Evolutionary conservation across 2,888 invertebrate genomes (phyloP), one percentile per base, ranked within the genome.

Genomic region (Charanyca ferruginea): DNA sequence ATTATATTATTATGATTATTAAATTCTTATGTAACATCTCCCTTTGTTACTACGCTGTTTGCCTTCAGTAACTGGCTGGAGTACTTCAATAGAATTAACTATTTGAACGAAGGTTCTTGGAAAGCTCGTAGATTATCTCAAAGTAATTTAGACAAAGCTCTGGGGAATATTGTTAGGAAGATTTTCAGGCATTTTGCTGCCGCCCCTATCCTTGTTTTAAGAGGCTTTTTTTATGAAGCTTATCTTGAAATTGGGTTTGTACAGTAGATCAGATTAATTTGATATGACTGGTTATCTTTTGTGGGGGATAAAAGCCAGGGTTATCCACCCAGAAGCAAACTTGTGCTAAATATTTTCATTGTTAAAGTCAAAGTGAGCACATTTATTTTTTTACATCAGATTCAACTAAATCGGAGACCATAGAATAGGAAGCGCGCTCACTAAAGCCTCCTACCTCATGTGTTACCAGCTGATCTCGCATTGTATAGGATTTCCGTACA

Each of bases 111-210:
- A 25, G 6, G 16, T 38, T 28, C 49, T 67, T 51, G 20, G 20
- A n/a, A 44, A 76, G 47, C 47, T 41, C 38, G 53, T 58, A 51
- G 54, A 63, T 73, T 55, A 59, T 69, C 49, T 75, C 22, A 58
- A 64, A 73, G 75, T 62, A 23, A 58, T 51, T 75, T 67, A 44
- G 32, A 38, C 35, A 57, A 70, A 57, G 48, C 48, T 48, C 20
- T 11, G 2, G 44, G 52, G 57, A 64, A 44, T 41, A 8, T 47
- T 35, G 41, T 62, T 20, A 22, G 47, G n/a, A 32, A 8, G 20
- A 7, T 42, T 62, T 42, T 66, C 44, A n/a, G 3, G n/a, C 25
- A 9, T 35, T 18, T 32, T 11, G 16, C 32, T 65, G 13, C 1
- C 7, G 9, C 22, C 20, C 25, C 38, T 23, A 41, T 32, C 53